Conservation (phyloP, 2,888 invertebrate species). For the Agonopterix arenella region DNA sequence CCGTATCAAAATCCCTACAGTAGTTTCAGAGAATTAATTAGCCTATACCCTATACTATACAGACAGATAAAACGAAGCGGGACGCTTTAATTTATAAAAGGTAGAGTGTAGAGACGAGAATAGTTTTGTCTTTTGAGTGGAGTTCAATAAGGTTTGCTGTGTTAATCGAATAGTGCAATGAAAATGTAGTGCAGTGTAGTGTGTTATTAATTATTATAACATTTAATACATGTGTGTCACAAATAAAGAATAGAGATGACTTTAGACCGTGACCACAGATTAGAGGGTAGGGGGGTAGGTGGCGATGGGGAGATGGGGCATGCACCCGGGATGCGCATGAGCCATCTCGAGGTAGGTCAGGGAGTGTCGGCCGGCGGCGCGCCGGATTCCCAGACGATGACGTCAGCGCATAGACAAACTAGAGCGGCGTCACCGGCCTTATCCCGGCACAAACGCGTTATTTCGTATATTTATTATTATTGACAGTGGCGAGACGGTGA, state of each 20-base stretch:
- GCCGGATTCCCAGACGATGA: slow-evolving; percentile 73
- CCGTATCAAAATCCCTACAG: too few species aligned
- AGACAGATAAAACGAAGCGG: too few species aligned
- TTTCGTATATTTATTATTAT: slow-evolving; percentile 72
- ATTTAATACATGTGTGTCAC: too few species aligned
- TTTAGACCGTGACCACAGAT: slow-evolving; percentile 6
- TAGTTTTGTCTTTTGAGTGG: too few species aligned
- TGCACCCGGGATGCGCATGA: slow-evolving; percentile 26
- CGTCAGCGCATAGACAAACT: slow-evolving; percentile 71
- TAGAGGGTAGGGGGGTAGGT: background rate
- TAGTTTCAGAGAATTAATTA: too few species aligned
- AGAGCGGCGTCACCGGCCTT: slow-evolving; percentile 65
- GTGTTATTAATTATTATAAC: too few species aligned
- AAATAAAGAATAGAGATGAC: background rate
- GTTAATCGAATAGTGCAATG: too few species aligned
- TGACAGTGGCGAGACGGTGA: slow-evolving; percentile 71
- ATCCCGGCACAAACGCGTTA: slow-evolving; percentile 64
- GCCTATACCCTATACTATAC: too few species aligned
- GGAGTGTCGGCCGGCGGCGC: slow-evolving; percentile 50
- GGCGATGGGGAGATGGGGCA: slow-evolving; percentile 11
- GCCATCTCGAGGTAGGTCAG: slow-evolving; percentile 68
- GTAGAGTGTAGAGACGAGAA: too few species aligned
- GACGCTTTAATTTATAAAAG: too few species aligned
- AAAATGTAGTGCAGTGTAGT: too few species aligned
- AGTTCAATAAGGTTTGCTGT: too few species aligned